Base-by-base conservation (phyloP, 2,888 invertebrate species). In the Latrodectus elegans region DNA sequence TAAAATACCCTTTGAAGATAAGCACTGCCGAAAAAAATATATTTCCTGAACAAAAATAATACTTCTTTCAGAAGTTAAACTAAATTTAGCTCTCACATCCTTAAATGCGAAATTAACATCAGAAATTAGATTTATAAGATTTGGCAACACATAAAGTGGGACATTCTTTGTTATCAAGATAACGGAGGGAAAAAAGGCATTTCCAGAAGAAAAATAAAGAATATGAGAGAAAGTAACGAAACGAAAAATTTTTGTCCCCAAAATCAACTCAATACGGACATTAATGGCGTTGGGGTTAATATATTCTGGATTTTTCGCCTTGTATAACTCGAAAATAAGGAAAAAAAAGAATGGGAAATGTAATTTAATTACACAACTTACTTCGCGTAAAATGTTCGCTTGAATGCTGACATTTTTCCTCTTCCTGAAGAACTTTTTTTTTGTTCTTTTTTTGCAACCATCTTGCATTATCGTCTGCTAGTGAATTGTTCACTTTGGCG, bases 321-420 rank as follows among this genome's bases (percentile, higher is more conserved):
- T 38, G 64, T 77, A 53, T 78, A 73, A 72, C 70, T 15, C 22
- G 14, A 4, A 53, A 51, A 52, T 51, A 73, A 52, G 67, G 15
- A 49, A 85, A 85, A 83, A 85, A 85, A 64, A 64, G 55, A 49
- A 55, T 52, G 52, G 26, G 74, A 79, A 70, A 80, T 51, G 75
- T 85, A 85, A 80, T 85, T 85, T 80, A 85, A 85, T 85, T 79
- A 79, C 75, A 70, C 85, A 75, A 75, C 79, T 79, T 67, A 80
- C 78, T 73, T 52, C 74, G 70, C 79, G 73, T 84, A 78, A 78
- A 84, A 84, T 78, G 67, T 84, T 78, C 73, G 68, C 80, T 75
- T 70, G 55, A 75, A 80, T 55, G 85, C 68, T 68, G 71, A 79
- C 60, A 85, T 85, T 79, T 38, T 80, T 85, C 79, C 74, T 22